Conservation (phyloP, 2,113 vertebrate species). For the Prunella himalayana region DNA sequence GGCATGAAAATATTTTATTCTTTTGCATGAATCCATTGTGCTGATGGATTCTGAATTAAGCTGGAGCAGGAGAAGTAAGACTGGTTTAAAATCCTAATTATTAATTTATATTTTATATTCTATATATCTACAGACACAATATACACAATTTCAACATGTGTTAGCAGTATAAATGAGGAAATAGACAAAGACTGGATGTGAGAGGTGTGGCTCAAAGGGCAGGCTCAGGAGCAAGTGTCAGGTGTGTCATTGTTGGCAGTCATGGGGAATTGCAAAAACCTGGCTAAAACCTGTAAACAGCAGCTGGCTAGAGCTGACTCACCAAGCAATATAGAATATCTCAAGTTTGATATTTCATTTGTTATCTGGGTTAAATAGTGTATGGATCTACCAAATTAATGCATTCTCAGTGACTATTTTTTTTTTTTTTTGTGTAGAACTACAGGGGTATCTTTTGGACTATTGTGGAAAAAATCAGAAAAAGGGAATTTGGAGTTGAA, state of each 20-base stretch:
- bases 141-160: background rate
- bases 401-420: background rate
- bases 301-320: background rate
- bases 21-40: background rate
- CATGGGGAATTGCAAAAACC: background rate
- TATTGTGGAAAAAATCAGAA: background rate
- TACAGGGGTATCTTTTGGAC: background rate
- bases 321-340: background rate
- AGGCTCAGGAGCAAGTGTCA: background rate
- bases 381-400: background rate
- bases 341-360: background rate
- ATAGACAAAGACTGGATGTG: background rate
- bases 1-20: background rate
- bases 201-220: background rate
- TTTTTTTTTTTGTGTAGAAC: background rate
- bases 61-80: background rate
- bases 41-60: background rate
- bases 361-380: background rate
- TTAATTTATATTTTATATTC: background rate
- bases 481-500: background rate
- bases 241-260: background rate
- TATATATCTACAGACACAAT: background rate
- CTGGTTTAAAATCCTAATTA: background rate
- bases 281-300: background rate
- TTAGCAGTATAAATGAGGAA: background rate